Conservation (phyloP, 2,797 vertebrate species). For the Varecia variegata region DNA sequence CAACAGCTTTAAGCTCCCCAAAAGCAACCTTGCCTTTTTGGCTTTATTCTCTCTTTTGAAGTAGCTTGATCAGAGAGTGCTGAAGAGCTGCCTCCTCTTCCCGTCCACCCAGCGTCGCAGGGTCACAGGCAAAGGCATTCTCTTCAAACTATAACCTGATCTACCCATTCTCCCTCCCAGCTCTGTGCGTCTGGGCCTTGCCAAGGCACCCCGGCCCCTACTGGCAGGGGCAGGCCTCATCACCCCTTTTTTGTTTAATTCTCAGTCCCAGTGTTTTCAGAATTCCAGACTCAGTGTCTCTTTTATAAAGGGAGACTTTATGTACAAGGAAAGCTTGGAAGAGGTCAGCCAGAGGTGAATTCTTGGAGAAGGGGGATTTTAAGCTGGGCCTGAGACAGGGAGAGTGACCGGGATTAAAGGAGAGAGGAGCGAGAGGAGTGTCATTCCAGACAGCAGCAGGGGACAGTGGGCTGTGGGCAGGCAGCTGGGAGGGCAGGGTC, state of each 20-base stretch:
- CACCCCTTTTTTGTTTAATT: not conserved
- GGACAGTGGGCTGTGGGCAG: not conserved
- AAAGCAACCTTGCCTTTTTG: not conserved
- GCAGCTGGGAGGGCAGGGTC: rapidly evolving
- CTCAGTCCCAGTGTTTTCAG: not conserved
- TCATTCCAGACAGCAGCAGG: not conserved
- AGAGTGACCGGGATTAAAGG: not conserved
- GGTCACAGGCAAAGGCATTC: not conserved
- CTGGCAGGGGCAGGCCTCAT: not conserved
- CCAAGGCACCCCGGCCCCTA: not conserved
- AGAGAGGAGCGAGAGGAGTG: not conserved
- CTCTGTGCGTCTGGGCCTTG: not conserved
- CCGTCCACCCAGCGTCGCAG: too few relatives aligned
- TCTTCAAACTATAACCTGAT: not conserved
- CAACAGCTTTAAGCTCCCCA: not conserved
- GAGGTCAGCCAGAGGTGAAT: not conserved
- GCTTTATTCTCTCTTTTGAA: not conserved
- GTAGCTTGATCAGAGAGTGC: not conserved
- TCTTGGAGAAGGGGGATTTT: not conserved
- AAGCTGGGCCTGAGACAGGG: not conserved
- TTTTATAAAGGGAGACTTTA: slow-evolving; percentile 13
- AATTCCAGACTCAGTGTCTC: not conserved
- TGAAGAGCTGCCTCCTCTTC: not conserved
- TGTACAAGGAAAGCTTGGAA: not conserved
- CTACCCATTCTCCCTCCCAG: not conserved